Evolutionary conservation across 2,888 invertebrate species (phyloP), one percentile per base, ranked within the genome.

Genomic region (Drosophila multiciliata): DNA sequence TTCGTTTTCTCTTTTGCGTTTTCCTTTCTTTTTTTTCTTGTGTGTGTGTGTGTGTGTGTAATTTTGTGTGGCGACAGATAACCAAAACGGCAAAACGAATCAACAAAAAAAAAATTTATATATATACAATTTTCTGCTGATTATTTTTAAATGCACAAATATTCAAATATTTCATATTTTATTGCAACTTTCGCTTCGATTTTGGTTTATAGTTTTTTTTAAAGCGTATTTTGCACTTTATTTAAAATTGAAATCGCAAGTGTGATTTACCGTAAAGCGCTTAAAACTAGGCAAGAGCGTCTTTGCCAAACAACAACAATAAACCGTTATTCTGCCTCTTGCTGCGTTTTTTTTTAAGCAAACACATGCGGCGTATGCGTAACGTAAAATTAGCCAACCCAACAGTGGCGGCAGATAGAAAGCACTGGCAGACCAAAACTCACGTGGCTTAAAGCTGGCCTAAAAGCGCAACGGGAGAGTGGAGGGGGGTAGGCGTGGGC

Each of bases 371-470:
- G 50, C 79, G 83, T 87, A 85, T 85, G 87, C 85, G 84, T 83
- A 85, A 85, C 83, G 79, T 75, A 67, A 85, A 85, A 87, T 85
- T 85, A 84, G 87, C 84, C 70, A 72, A 63, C 76, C 67, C 66
- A 60, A 66, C 68, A 29, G n/a, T 65, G 76, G 61, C 38, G 48
- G 23, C 33, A 12, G 54, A 45, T 65, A 54, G 40, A 66, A 57
- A 70, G 48, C 48, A 36, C 7, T 23, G 49, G 52, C 59, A 66
- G 66, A 63, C 61, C 36, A 68, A 61, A 80, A 60, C 66, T 71
- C 78, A 78, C 78, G 67, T 77, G 73, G 45, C n/a, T 60, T 66
- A 35, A 61, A 48, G 59, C 33, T 53, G 20, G 42, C 50, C 45
- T 33, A 11, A 52, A 36, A 38, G 49, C n/a, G 57, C 6, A 26